Conservation (phyloP, 2,888 invertebrate species). For the Mythimna loreyi region DNA sequence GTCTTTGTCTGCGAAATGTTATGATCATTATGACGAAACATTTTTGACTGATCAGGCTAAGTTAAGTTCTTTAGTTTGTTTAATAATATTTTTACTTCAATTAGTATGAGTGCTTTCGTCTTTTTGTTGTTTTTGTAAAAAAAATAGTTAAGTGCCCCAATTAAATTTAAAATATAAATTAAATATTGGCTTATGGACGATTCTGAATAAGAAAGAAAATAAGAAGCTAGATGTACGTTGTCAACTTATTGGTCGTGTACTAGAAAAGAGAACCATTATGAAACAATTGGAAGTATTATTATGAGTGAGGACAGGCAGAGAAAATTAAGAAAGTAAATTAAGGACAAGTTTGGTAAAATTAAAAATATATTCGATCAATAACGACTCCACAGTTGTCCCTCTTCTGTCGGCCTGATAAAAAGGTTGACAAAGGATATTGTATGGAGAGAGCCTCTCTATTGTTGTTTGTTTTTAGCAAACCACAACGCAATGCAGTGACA, state of each 20-base stretch:
- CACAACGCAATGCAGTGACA: constrained; percentile 84
- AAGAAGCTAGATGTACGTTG: too few species aligned
- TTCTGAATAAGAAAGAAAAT: too few species aligned
- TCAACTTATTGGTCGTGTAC: too few species aligned
- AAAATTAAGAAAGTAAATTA: too few species aligned
- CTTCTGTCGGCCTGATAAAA: constrained; percentile 83
- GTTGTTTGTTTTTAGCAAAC: constrained; percentile 87
- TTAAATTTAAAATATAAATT: too few species aligned
- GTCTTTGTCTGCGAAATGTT: constrained; percentile 20
- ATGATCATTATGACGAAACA: constrained; percentile 9
- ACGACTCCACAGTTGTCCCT: constrained; percentile 67
- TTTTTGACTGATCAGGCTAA: constrained; percentile 1
- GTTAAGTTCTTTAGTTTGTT: neutral
- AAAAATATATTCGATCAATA: constrained; percentile 15
- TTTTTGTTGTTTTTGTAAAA: too few species aligned
- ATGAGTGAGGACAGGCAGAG: too few species aligned
- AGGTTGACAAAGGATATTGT: constrained; percentile 90
- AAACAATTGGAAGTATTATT: too few species aligned
- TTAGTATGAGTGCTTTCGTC: neutral
- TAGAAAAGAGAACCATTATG: too few species aligned
- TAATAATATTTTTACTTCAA: neutral
- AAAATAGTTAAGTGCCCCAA: too few species aligned
- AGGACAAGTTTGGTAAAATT: too few species aligned
- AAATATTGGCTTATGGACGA: too few species aligned
- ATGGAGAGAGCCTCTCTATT: constrained; percentile 86